Evolutionary conservation across 2,797 vertebrate genomes (phyloP), one percentile per base, ranked within the genome.

Genomic region (Carapus acus): DNA sequence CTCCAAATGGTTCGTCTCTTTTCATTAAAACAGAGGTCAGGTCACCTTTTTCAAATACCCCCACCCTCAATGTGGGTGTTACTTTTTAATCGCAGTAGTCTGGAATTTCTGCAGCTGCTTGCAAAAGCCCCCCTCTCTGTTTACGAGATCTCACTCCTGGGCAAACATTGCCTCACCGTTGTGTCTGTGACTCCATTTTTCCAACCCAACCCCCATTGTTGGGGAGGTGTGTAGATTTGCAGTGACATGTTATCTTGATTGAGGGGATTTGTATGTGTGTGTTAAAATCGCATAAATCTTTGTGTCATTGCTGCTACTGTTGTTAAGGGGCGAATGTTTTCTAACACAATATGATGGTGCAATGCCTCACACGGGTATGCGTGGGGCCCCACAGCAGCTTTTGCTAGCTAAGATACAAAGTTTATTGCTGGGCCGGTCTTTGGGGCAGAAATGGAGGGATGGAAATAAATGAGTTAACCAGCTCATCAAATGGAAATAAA

Each of bases 81-180:
- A 77, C 57, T 65, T 79, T 85, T 84, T 84, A 82, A 78, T 80
- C 58, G 58, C 72, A 49, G 43, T 43, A 50, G 69, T 56, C 68
- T 70, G 66, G 82, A 74, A 81, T 78, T 82, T 73, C 54, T 71
- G 49, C 67, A 83, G 69, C 69, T 77, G 66, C 71, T 73, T 73
- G 76, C 70, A 75, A 74, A 78, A 67, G 62, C 65, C 52, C 57
- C 55, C 54, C 51, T 19, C 57, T 48, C 57, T 59, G 62, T 77
- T 74, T 78, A 73, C 45, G 58, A 81, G 76, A 58, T 54, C 24
- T 15, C 43, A 59, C 49, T 56, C 49, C 43, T 73, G 17, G 63
- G 61, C 69, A 69, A 78, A 76, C 61, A 72, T 54, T 58, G 67
- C 65, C 52, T 69, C 61, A 58, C 36, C 2, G 24, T 49, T 8